Percentiles rank a stretch among this genome's conserved stretches.
Conservation (phyloP, 2,797 vertebrate species). For the Parauchenoglanis punctatus region DNA sequence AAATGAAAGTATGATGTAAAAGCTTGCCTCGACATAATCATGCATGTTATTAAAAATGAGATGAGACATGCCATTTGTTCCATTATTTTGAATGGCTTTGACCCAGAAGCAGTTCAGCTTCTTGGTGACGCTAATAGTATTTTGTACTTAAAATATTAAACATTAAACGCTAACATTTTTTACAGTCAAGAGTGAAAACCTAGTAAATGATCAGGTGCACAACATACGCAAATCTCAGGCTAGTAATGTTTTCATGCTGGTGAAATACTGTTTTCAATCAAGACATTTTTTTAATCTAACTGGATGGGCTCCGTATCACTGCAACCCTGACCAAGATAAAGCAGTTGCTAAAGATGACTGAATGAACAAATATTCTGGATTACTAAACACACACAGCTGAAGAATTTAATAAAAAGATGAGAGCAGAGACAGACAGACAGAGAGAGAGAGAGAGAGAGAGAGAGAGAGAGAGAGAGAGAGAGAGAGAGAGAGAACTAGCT, state of each 20-base stretch:
- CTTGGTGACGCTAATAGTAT: background rate
- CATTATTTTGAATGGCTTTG: background rate
- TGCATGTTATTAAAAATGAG: background rate
- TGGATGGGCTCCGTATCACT: background rate
- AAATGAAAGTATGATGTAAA: conserved; percentile 1
- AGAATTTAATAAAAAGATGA: background rate
- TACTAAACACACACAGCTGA: background rate
- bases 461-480: background rate
- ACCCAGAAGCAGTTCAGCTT: background rate
- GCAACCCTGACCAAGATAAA: background rate
- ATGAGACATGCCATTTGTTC: too few species aligned
- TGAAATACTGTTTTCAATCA: background rate
- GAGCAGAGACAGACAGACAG: background rate
- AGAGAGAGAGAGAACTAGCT: background rate
- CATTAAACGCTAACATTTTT: background rate
- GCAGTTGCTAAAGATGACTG: background rate
- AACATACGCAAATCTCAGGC: background rate
- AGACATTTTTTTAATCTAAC: background rate
- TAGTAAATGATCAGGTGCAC: background rate
- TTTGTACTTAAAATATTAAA: background rate
- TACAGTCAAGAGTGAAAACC: background rate
- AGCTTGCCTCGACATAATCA: background rate
- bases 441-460: background rate
- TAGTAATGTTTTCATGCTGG: background rate
- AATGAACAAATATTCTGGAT: background rate